Evolutionary conservation across 1,140 invertebrate species (phyloP).

Genomic region (Drosophila nikananu): DNA sequence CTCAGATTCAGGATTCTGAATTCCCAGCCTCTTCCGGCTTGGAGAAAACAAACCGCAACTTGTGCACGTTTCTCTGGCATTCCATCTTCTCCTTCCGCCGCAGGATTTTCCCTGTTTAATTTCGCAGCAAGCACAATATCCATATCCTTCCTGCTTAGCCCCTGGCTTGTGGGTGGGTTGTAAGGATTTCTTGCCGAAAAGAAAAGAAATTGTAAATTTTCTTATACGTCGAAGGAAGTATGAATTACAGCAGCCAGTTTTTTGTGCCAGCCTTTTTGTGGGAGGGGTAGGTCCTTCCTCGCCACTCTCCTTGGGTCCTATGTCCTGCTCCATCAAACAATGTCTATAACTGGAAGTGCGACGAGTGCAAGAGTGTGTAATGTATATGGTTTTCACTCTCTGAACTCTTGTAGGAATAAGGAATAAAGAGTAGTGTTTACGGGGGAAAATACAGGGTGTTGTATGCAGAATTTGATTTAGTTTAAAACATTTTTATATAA

Average conservation of each 20-base stretch:
- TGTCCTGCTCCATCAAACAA: constrained; percentile 67
- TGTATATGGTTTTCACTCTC: constrained; percentile 54
- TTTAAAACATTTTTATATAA: too few species aligned
- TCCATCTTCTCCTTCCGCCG: not conserved
- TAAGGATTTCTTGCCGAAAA: constrained; percentile 45
- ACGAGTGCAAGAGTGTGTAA: constrained; percentile 47
- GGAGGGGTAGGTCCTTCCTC: not conserved
- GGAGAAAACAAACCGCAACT: constrained; percentile 70
- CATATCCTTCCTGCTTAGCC: constrained; percentile 69
- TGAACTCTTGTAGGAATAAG: constrained; percentile 57
- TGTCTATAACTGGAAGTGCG: constrained; percentile 53
- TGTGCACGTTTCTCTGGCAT: constrained; percentile 72
- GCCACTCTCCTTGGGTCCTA: not conserved
- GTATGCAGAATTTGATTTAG: not conserved
- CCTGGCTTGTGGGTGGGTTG: constrained; percentile 29
- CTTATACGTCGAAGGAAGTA: constrained; percentile 54
- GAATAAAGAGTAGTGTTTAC: constrained; percentile 20
- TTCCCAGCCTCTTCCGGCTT: constrained; percentile 39
- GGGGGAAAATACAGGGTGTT: constrained; percentile 57
- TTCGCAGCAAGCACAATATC: constrained; percentile 72
- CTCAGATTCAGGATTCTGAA: constrained; percentile 21
- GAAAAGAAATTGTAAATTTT: constrained; percentile 77
- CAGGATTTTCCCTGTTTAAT: constrained; percentile 59
- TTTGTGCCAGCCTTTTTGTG: constrained; percentile 37
- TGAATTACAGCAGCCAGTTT: constrained; percentile 63